A percentile compares a stretch with the other conserved stretches of the same genome.
phyloP scores from a whole-genome alignment of 2,888 invertebrate genomes.

The Mantis religiosa region DNA sequence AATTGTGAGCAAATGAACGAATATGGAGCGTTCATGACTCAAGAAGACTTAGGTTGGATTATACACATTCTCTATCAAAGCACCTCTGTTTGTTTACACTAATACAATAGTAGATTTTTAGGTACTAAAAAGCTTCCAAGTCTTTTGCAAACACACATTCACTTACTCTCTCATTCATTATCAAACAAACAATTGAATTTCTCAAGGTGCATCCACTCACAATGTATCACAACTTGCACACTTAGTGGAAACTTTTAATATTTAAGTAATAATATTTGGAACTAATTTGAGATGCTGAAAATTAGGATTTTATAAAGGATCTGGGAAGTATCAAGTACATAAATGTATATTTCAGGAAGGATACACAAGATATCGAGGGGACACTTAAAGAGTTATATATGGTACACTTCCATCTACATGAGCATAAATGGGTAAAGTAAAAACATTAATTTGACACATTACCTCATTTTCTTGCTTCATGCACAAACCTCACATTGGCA shows the following conservation, averaged over 20 bases:
- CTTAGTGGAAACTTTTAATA: not conserved
- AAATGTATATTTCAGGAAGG: not conserved
- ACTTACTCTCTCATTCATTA: not conserved
- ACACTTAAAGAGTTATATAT: not conserved
- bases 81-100: slow-evolving; percentile 1
- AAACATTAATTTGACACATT: not conserved
- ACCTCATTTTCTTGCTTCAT: not conserved
- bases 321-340: not conserved
- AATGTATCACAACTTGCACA: not conserved
- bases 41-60: slow-evolving; percentile 13
- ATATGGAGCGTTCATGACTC: not conserved
- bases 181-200: not conserved
- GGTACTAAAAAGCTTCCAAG: not conserved
- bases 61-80: slow-evolving; percentile 18
- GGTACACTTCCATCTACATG: slow-evolving; percentile 7
- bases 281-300: not conserved
- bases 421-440: not conserved
- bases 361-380: not conserved
- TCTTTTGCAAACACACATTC: not conserved
- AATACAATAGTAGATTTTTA: not conserved
- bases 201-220: not conserved
- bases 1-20: slow-evolving; percentile 22
- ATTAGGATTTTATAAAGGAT: not conserved
- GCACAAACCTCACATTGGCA: not conserved
- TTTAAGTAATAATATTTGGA: not conserved